phyloP scores from a whole-genome alignment of 1,140 invertebrate genomes.

The Augochlora pura region DNA sequence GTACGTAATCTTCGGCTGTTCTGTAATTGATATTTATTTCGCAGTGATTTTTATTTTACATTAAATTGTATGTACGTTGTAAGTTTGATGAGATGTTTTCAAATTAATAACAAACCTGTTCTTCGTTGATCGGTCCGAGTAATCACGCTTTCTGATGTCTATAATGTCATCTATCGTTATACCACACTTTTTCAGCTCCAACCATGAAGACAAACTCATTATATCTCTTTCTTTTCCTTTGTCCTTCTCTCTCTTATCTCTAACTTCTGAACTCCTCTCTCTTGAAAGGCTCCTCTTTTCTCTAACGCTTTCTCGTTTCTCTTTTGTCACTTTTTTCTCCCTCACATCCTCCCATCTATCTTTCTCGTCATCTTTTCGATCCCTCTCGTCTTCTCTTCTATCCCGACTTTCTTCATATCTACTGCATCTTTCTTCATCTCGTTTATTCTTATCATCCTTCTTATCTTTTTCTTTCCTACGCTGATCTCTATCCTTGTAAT shows the following conservation, averaged over 20 bases:
- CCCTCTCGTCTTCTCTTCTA: constrained; percentile 54
- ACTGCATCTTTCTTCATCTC: constrained; percentile 55
- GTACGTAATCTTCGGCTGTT: constrained; percentile 71
- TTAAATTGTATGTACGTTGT: too few species aligned
- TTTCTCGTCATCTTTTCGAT: constrained; percentile 52
- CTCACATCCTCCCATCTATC: constrained; percentile 52
- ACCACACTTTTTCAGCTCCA: constrained; percentile 67
- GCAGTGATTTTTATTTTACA: neutral
- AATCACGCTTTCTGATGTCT: constrained; percentile 61
- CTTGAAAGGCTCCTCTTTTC: constrained; percentile 46
- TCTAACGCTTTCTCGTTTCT: constrained; percentile 54
- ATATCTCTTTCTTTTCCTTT: constrained; percentile 67
- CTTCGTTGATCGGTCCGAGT: constrained; percentile 60
- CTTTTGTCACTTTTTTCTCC: constrained; percentile 47
- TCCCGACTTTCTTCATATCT: constrained; percentile 54
- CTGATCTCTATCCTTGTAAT: constrained; percentile 62
- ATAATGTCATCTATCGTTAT: constrained; percentile 68
- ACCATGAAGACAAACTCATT: constrained; percentile 67
- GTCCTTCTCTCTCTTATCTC: constrained; percentile 48
- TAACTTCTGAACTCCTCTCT: constrained; percentile 23
- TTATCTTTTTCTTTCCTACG: constrained; percentile 62
- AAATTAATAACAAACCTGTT: constrained; percentile 59
- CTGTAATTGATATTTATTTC: constrained; percentile 60
- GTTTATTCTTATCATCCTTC: constrained; percentile 62
- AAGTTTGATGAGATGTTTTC: neutral